These are phyloP conservation scores for Troides oblongomaculatus DNA, from an alignment of 2,888 invertebrate species.

Conservation along the genomic window DNA sequence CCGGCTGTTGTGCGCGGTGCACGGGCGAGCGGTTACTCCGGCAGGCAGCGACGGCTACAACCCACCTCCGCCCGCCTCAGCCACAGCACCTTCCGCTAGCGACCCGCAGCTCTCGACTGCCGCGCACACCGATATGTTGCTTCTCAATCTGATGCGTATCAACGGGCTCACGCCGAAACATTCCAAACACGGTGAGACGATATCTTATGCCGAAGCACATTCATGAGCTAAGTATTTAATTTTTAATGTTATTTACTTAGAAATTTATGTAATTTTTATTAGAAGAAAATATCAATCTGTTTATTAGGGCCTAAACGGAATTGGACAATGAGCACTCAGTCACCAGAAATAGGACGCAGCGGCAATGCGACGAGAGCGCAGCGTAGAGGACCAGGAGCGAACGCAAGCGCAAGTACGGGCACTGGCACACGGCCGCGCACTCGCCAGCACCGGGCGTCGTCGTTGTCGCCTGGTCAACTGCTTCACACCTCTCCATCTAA, in stretches of 20 bases:
- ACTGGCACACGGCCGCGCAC: slow-evolving; percentile 35
- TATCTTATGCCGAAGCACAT: neutral
- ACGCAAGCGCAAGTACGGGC: slow-evolving; percentile 44
- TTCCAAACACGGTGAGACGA: slow-evolving; percentile 46
- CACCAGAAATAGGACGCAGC: slow-evolving; percentile 30
- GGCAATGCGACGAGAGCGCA: slow-evolving; percentile 7
- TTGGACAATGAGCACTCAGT: slow-evolving; percentile 46
- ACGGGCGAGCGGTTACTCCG: slow-evolving; percentile 41
- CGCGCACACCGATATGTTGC: slow-evolving; percentile 69
- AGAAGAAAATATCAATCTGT: neutral
- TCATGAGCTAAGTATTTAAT: too few relatives aligned
- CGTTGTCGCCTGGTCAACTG: slow-evolving; percentile 63
- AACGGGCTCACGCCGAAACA: slow-evolving; percentile 59
- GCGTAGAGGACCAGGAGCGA: slow-evolving; percentile 41
- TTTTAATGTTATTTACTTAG: neutral
- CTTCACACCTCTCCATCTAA: slow-evolving; percentile 23
- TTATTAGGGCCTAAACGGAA: slow-evolving; percentile 55
- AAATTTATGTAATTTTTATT: neutral
- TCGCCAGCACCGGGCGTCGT: slow-evolving; percentile 33
- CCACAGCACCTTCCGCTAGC: slow-evolving; percentile 29
- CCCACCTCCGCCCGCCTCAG: slow-evolving; percentile 44
- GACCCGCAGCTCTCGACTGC: slow-evolving; percentile 64
- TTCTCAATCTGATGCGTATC: slow-evolving; percentile 70
- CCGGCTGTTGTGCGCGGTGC: slow-evolving; percentile 60
- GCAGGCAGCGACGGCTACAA: slow-evolving; percentile 38